Conservation (phyloP, 2,888 invertebrate species). For the Lymantria monacha region DNA sequence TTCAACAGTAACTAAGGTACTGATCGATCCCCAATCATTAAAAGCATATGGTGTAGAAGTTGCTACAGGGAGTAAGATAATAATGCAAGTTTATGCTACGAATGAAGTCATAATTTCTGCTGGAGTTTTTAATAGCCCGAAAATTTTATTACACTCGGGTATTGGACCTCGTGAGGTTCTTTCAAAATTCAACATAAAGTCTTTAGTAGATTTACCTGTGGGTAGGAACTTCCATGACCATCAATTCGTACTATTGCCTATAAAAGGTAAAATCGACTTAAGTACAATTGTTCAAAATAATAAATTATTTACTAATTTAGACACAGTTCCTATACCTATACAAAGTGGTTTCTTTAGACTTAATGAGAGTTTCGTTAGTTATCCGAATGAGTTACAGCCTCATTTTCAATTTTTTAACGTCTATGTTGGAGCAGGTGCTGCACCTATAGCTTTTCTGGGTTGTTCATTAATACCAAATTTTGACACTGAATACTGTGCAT, state of each 20-base stretch:
- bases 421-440: constrained; percentile 54
- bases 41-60: constrained; percentile 56
- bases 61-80: constrained; percentile 34
- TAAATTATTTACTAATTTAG: constrained; percentile 34
- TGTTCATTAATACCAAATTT: constrained; percentile 43
- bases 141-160: constrained; percentile 66
- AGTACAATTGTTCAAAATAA: constrained; percentile 52
- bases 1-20: constrained; percentile 54
- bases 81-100: constrained; percentile 45
- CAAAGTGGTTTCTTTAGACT: constrained; percentile 54
- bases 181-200: constrained; percentile 42
- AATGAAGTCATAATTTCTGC: constrained; percentile 66
- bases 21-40: constrained; percentile 47
- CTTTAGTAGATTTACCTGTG: constrained; percentile 59
- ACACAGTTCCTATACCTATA: constrained; percentile 49
- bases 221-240: constrained; percentile 69
- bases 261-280: constrained; percentile 52
- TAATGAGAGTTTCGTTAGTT: constrained; percentile 25
- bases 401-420: constrained; percentile 62
- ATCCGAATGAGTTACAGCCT: constrained; percentile 34
- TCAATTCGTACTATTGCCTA: constrained; percentile 40
- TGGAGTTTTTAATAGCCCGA: constrained; percentile 62
- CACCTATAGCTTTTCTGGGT: constrained; percentile 39
- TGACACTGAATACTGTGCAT: constrained; percentile 41
- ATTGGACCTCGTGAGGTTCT: constrained; percentile 58